These are phyloP conservation scores for Ricordea florida DNA, from an alignment of 92 coral and sea anemone genomes.

Conservation along the genomic window DNA sequence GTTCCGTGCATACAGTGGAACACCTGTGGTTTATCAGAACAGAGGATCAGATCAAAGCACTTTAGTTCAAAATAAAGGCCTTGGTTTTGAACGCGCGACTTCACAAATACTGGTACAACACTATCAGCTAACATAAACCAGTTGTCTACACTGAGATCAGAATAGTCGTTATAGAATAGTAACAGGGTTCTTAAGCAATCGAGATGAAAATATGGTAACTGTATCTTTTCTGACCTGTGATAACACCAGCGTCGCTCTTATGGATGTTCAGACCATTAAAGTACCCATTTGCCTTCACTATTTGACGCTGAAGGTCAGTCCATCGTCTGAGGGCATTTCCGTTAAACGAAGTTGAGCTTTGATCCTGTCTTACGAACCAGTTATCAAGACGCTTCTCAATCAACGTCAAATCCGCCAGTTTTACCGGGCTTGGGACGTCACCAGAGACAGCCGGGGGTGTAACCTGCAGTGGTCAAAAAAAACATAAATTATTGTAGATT, in stretches of 20 bases:
- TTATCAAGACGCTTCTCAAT: conserved; percentile 56
- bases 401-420: conserved; percentile 9
- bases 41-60: not conserved
- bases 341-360: conserved; percentile 2
- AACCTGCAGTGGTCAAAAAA: not conserved
- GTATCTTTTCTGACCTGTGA: not conserved
- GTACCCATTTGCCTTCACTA: not conserved
- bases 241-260: not conserved
- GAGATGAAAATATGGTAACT: too few species aligned
- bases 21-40: not conserved
- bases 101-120: too few species aligned
- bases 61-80: too few species aligned
- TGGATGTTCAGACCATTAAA: not conserved
- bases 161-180: not conserved
- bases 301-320: conserved; percentile 17
- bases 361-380: conserved; percentile 51
- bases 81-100: too few species aligned
- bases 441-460: conserved; percentile 9
- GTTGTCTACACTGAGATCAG: too few species aligned
- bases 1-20: not conserved
- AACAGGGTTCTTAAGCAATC: not conserved
- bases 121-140: too few species aligned
- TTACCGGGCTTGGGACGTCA: not conserved
- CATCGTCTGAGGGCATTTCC: conserved; percentile 47
- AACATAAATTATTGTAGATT: not conserved